These are phyloP conservation scores for Diadegma fenestrale DNA, from an alignment of 2,888 invertebrate species.

Conservation along the genomic window DNA sequence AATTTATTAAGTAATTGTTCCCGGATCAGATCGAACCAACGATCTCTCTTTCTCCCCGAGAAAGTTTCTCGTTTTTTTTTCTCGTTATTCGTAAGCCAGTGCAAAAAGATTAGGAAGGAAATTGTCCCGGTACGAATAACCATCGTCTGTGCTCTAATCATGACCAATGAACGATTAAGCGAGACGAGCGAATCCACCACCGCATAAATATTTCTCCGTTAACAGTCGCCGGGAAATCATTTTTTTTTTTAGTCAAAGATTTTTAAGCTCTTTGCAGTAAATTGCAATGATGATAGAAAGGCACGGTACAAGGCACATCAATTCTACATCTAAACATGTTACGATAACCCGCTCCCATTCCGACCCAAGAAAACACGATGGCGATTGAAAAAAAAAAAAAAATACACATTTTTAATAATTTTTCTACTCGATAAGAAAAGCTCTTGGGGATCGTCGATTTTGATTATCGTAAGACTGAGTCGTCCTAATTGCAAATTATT, in stretches of 20 bases:
- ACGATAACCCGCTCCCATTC: background rate
- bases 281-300: conserved; percentile 20
- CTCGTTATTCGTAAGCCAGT: conserved; percentile 25
- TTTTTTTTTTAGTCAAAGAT: conserved; percentile 10
- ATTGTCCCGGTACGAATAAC: background rate
- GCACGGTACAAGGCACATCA: conserved; percentile 24
- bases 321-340: background rate
- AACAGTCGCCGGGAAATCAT: background rate
- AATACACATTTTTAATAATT: background rate
- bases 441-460: background rate
- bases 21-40: conserved; percentile 25
- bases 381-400: background rate
- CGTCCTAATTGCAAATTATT: background rate
- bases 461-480: conserved; percentile 30
- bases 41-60: background rate
- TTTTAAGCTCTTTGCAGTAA: conserved; percentile 26
- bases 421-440: background rate
- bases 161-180: background rate
- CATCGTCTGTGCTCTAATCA: background rate
- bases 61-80: background rate
- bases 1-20: conserved; percentile 35
- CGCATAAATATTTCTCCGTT: conserved; percentile 5
- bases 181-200: conserved; percentile 27
- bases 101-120: background rate
- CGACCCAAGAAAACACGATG: background rate